phyloP scores from a whole-genome alignment of 2,113 vertebrate genomes.

The Actenoides hombroni region DNA sequence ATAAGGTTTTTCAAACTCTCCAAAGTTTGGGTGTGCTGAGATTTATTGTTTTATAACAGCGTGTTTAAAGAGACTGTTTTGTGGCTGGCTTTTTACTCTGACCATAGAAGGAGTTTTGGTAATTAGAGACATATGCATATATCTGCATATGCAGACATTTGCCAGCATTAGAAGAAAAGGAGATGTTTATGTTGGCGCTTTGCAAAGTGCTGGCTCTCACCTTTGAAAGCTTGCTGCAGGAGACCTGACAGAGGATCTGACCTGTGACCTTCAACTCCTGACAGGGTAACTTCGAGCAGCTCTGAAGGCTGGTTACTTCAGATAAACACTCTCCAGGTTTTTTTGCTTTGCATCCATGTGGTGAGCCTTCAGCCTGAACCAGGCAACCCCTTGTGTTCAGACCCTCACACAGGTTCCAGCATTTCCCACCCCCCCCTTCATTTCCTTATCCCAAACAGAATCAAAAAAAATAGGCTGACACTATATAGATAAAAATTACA shows the following conservation, averaged over 20 bases:
- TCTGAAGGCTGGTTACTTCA: neutral
- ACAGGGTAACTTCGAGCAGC: neutral
- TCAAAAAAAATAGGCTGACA: neutral
- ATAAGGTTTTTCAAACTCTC: neutral
- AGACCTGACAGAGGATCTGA: neutral
- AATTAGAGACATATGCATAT: neutral
- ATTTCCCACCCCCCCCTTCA: neutral
- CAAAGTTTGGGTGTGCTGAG: neutral
- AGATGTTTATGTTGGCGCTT: neutral
- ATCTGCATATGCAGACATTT: neutral
- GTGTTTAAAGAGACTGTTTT: neutral
- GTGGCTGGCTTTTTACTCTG: neutral
- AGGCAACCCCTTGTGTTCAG: neutral
- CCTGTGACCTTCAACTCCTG: neutral
- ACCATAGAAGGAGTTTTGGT: neutral
- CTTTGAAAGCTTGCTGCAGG: neutral
- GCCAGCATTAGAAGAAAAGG: neutral
- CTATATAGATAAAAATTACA: neutral
- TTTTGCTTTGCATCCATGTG: neutral
- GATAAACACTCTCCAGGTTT: neutral
- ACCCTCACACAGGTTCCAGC: neutral
- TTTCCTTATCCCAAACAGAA: neutral
- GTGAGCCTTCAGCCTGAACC: neutral
- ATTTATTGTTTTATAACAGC: neutral
- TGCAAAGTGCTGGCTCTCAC: neutral